Percentiles rank a stretch among this genome's conserved stretches.
Evolutionary conservation across 2,888 invertebrate species (phyloP).

Genomic region (Balanococcus diminutus): DNA sequence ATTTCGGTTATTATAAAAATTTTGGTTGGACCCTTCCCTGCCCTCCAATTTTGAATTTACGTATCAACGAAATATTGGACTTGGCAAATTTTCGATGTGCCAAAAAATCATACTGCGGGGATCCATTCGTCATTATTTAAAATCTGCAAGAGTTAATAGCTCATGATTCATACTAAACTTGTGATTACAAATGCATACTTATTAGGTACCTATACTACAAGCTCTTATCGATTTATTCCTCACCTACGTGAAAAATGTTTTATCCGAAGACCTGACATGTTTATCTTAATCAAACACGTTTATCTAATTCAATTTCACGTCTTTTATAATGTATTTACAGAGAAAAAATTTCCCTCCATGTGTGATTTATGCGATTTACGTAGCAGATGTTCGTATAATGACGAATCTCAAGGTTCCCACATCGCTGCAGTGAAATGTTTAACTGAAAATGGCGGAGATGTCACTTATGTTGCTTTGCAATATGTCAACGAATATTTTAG

Average conservation of each 20-base stretch:
- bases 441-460: constrained; percentile 64
- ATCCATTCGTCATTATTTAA: too few relatives aligned
- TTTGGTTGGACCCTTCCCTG: too few relatives aligned
- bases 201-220: background rate
- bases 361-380: constrained; percentile 67
- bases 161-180: background rate
- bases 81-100: too few relatives aligned
- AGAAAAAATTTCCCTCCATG: constrained; percentile 65
- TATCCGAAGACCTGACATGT: background rate
- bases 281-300: background rate
- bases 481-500: constrained; percentile 65
- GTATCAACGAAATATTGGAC: too few relatives aligned
- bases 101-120: too few relatives aligned
- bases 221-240: background rate
- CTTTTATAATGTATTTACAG: constrained; percentile 61
- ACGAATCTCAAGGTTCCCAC: constrained; percentile 65
- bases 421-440: constrained; percentile 71
- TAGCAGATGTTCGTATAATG: constrained; percentile 60
- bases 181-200: background rate
- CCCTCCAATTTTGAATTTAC: too few relatives aligned
- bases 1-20: too few relatives aligned
- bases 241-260: background rate
- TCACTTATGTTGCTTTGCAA: constrained; percentile 69
- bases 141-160: too few relatives aligned
- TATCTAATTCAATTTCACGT: background rate